Evolutionary conservation across 2,888 invertebrate genomes (phyloP), one percentile per base, ranked within the genome.

Genomic region (Melinopterus prodromus): DNA sequence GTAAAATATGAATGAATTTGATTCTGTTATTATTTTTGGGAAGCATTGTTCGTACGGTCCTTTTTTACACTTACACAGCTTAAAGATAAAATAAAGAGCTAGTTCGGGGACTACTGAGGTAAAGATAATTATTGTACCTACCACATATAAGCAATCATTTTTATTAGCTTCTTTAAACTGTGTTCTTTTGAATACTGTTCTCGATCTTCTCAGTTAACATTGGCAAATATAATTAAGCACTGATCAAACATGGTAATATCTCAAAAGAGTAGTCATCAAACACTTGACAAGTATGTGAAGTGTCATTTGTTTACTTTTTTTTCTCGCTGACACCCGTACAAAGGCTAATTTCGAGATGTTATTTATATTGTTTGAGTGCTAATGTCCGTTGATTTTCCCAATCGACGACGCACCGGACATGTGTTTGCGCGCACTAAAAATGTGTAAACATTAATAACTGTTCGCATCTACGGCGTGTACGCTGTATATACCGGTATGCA

Each of bases 191-290:
- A 53, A 53, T 53, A 9, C 53, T 53, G 12, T 53, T 53, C 12
- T 1, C 53, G 12, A 12, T 12, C 53, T 1, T 53, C 53, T 53
- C 53, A 3, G 3, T 53, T 12, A 12, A 53, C 9, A 53, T 9
- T 53, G 7, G 53, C 53, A 53, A 53, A 53, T 9, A 7, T 9
- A 53, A 53, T 53, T 53, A 53, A 53, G 12, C 53, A 53, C 53
- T 53, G 53, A 53, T 53, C 53, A 53, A 53, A 53, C 53, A 53
- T 53, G 53, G 53, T 53, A 53, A 53, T 53, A 53, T 53, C 53
- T 53, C 53, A 53, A 53, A 7, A 53, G 53, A 26, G 53, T 53
- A 53, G 12, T 53, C 7, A 53, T 53, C 53, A 4, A 53, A 53
- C 53, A 53, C 53, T 53, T 53, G 53, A 53, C 53, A 53, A 53